Evolutionary conservation across 2,888 invertebrate genomes (phyloP), one percentile per base, ranked within the genome.

Genomic region (Ectemnius continuus): DNA sequence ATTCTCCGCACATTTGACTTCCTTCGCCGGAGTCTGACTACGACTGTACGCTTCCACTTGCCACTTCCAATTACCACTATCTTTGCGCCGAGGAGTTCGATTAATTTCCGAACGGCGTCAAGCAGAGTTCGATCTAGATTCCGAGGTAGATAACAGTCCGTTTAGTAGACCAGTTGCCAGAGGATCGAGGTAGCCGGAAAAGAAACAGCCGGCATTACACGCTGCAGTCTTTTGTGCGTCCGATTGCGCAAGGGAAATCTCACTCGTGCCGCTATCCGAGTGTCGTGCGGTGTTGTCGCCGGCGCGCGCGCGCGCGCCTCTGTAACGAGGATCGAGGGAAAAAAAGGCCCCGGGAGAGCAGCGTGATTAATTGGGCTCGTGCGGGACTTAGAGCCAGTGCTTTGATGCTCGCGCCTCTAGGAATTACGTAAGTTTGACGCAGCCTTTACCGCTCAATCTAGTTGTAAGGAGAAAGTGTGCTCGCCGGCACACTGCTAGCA

Each of bases 351-450:
- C 36, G 36, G 8, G 48, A 73, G 67, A 64, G 52, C 64, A 67
- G 65, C 58, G 75, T 83, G 85, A 84, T 85, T 85, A 85, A 84
- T 84, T 79, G 81, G 73, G 72, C 81, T 82, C 82, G 81, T 82
- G 82, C 83, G 76, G 70, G n/a, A 52, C 52, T 70, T 76, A 74
- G 61, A 23, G 60, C 61, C 68, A 52, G 45, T 8, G 26, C 47
- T 18, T 45, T 58, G 48, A 23, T 18, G 67, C 14, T 68, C 64
- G 66, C 48, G 57, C 11, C 23, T 36, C 36, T 36, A 36, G 4
- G 52, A 14, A 61, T 76, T 76, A 70, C 61, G 67, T 76, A 74
- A 76, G 48, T 59, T 61, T 45, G 65, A 63, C 2, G 11, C 66
- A 59, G 61, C n/a, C 70, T 64, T 76, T 70, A 74, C 73, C 61